A percentile compares a stretch with the other conserved stretches of the same genome.
phyloP scores from a whole-genome alignment of 2,888 invertebrate genomes.

The Abscondita cerata region DNA sequence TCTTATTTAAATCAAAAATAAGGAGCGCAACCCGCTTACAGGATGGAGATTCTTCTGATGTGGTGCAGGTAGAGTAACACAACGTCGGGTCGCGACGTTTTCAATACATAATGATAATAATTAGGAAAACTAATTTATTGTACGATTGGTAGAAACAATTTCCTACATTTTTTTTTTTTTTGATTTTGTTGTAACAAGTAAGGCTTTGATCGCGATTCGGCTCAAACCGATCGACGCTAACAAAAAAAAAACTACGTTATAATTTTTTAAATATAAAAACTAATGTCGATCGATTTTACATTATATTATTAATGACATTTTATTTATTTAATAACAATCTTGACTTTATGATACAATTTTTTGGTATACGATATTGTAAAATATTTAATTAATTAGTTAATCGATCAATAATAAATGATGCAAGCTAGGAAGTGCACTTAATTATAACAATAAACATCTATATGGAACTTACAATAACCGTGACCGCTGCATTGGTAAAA shows the following conservation, averaged over 20 bases:
- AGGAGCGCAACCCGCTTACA: background rate
- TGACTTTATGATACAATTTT: conserved; percentile 22
- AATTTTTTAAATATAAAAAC: conserved; percentile 14
- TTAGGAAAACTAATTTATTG: background rate
- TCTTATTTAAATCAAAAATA: conserved; percentile 11
- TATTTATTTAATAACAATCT: conserved; percentile 17
- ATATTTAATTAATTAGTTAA: conserved; percentile 23
- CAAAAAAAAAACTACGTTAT: conserved; percentile 11
- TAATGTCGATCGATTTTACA: conserved; percentile 8
- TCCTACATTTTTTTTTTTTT: background rate
- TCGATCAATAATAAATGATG: background rate
- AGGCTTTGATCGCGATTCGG: background rate
- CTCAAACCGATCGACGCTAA: background rate
- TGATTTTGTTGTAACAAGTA: background rate
- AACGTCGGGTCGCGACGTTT: background rate
- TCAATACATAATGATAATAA: background rate
- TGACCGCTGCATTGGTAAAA: conserved; percentile 26
- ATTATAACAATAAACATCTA: conserved; percentile 34
- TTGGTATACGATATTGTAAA: conserved; percentile 32
- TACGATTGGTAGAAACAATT: background rate
- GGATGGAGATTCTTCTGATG: background rate
- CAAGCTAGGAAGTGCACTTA: conserved; percentile 35
- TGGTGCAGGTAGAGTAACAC: background rate
- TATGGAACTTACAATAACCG: conserved; percentile 29
- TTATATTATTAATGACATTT: conserved; percentile 5